phyloP scores from a whole-genome alignment of 2,113 vertebrate genomes.

The Ictidomys tridecemlineatus region DNA sequence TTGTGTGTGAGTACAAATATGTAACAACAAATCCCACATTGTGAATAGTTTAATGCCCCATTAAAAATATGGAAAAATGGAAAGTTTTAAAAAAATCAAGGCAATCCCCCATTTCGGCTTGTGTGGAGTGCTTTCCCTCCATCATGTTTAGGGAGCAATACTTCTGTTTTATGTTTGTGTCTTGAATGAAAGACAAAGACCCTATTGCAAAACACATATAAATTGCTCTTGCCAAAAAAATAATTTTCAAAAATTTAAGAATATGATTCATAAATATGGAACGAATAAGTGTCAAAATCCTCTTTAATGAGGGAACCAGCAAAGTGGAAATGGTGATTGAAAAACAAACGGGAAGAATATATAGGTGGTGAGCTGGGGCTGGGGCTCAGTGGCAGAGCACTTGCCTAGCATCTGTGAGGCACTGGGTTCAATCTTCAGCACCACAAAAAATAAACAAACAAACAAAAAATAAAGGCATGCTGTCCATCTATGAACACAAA shows the following conservation, averaged over 20 bases:
- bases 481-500: too few relatives aligned
- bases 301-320: neutral
- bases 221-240: neutral
- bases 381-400: too few relatives aligned
- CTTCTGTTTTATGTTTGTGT: neutral
- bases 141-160: neutral
- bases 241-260: constrained; percentile 44
- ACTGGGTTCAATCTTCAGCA: too few relatives aligned
- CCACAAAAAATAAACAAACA: too few relatives aligned
- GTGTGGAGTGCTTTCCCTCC: neutral
- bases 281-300: neutral
- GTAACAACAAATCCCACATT: too few relatives aligned
- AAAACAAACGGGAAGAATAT: neutral
- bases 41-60: too few relatives aligned
- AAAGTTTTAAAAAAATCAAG: too few relatives aligned
- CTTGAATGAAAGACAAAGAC: neutral
- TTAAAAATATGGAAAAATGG: too few relatives aligned
- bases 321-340: neutral
- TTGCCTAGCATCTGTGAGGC: too few relatives aligned
- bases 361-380: neutral
- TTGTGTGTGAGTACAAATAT: too few relatives aligned
- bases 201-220: neutral
- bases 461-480: too few relatives aligned
- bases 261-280: neutral
- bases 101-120: neutral